A percentile compares a stretch with the other conserved stretches of the same genome.
These are phyloP conservation scores for Heliconius congener DNA, from an alignment of 1,140 invertebrate genomes.

Conservation along the genomic window DNA sequence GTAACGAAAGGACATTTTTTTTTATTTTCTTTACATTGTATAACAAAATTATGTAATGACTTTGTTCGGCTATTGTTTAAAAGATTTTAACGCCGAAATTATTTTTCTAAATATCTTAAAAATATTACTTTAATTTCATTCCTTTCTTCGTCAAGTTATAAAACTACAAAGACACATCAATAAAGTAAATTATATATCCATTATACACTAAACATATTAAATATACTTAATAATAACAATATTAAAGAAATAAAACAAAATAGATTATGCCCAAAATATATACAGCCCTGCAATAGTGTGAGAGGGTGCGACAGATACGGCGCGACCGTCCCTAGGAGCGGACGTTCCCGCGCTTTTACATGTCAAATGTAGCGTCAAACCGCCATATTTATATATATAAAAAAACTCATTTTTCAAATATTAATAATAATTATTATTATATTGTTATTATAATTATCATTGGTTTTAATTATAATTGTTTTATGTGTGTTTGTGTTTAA, in stretches of 20 bases:
- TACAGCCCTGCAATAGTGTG: slow-evolving; percentile 65
- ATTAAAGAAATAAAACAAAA: not conserved
- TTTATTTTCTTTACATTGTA: too few relatives aligned
- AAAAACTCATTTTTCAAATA: slow-evolving; percentile 9
- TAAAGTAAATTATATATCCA: not conserved
- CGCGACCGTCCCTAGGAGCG: slow-evolving; percentile 56
- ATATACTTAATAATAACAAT: not conserved
- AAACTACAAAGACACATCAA: too few relatives aligned
- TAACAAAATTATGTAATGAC: too few relatives aligned
- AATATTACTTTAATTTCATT: too few relatives aligned
- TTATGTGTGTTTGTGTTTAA: slow-evolving; percentile 17
- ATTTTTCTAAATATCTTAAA: too few relatives aligned
- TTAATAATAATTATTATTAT: not conserved
- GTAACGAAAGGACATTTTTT: too few relatives aligned
- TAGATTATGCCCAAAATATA: slow-evolving; percentile 11
- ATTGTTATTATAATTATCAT: not conserved
- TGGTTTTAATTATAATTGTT: not conserved
- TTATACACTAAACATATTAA: not conserved
- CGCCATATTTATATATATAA: slow-evolving; percentile 57
- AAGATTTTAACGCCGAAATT: too few relatives aligned
- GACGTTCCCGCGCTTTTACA: slow-evolving; percentile 36
- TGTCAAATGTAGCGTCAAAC: slow-evolving; percentile 10
- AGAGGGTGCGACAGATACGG: slow-evolving; percentile 73
- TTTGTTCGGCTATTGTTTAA: too few relatives aligned
- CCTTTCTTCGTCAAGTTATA: too few relatives aligned